Base-by-base conservation (phyloP, 2,797 vertebrate genomes). In the Anguilla pacifica region DNA sequence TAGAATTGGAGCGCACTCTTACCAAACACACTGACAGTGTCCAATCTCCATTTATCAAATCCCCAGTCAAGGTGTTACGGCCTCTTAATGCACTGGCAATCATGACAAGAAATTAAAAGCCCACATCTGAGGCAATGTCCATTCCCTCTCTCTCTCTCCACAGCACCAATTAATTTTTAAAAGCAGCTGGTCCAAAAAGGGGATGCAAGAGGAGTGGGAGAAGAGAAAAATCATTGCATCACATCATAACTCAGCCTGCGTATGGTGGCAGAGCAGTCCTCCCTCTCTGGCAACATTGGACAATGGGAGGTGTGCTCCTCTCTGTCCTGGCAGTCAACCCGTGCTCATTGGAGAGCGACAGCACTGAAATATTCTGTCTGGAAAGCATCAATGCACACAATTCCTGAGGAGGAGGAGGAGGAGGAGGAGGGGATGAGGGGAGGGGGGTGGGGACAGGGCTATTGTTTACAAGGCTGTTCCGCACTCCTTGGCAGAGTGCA, bases 341-440 rank as follows among this genome's bases (percentile, higher is more conserved):
- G 87, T 49, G 90, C 90, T 88, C 57, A 55, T 87, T 1, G 82
- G 89, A 88, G 91, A 93, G 91, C 59, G 81, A 88, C 89, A 67
- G 90, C 19, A 49, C 89, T 46, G 88, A 88, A 91, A 91, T 92
- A 79, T 86, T 77, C 89, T 92, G 93, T 94, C 93, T 94, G 93
- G 92, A 94, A 92, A 93, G 90, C 93, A 87, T 95, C 94, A 92
- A 93, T 89, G 92, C 94, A 92, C 93, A 94, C 93, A 94, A 92
- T 93, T 90, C 88, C 90, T 28, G 84, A 86, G 88, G 88, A 93
- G 92, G 94, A 93, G 94, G 93, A 90, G 90, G 92, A 67, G 61
- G 25, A n/a, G 61, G 61, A n/a, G 64, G 64, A n/a, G 64, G 64
- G 6, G 64, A n/a, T 28, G 64, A 11, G 25, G 86, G 90, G 87